phyloP scores from a whole-genome alignment of 30 jellyfish, hydroid and myxozoan genomes.

The Aurelia aurita region DNA sequence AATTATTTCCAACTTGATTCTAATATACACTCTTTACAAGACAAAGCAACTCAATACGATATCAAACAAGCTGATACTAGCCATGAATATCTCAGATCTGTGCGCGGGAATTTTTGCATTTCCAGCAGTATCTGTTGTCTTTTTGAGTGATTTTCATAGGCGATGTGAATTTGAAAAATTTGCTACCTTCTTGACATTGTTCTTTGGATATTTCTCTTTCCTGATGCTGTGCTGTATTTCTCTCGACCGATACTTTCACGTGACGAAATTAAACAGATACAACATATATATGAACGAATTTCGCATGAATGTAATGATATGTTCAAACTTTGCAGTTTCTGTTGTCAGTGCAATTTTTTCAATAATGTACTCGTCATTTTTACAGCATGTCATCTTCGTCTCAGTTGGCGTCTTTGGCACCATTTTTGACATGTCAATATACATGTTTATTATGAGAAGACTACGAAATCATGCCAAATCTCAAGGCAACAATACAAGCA shows the following conservation, averaged over 20 bases:
- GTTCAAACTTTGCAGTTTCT: constrained; percentile 16
- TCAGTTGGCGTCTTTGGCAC: no score
- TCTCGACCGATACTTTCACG: constrained; percentile 43
- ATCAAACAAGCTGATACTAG: no score
- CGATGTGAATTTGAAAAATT: constrained; percentile 13
- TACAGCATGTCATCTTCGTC: no score
- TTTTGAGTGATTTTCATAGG: constrained; percentile 9
- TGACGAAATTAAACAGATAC: constrained; percentile 45
- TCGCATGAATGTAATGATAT: constrained; percentile 39
- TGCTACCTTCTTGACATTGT: constrained; percentile 2
- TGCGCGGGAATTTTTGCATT: constrained; percentile 39
- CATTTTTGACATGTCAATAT: no score
- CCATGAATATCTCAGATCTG: constrained; percentile 56
- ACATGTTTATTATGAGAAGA: no score
- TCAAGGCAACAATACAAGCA: no score
- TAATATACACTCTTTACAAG: no score
- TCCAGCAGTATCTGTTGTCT: constrained; percentile 9
- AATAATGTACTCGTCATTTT: neutral
- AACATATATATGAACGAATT: constrained; percentile 35
- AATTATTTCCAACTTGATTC: no score
- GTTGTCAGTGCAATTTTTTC: neutral
- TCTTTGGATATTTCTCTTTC: constrained; percentile 54
- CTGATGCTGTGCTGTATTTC: constrained; percentile 40
- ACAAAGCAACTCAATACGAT: no score
- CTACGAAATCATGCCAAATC: no score